Evolutionary conservation across 2,113 vertebrate genomes (phyloP), one percentile per base, ranked within the genome.

Genomic region (Sporophila hypoxantha): DNA sequence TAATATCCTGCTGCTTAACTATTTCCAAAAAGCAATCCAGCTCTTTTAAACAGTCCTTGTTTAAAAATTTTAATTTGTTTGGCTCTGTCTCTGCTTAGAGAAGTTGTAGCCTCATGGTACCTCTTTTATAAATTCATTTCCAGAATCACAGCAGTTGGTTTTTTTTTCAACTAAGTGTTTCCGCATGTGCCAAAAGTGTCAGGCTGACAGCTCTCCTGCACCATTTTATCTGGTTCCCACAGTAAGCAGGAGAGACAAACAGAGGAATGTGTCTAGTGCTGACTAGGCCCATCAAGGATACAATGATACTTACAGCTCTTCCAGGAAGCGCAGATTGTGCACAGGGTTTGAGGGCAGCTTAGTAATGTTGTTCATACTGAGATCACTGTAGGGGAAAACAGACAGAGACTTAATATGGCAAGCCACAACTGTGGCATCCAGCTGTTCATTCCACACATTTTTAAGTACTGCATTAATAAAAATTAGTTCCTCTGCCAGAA

Each of bases 281-380:
- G 95, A 89, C 89, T 80, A 68, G 96, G 91, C 47, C 74, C 93
- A 60, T 77, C 85, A 81, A 68, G 82, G 62, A 93, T 69, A 86
- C 71, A 81, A 91, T 32, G 89, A 82, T 96, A 99, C 98, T 98
- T 96, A 99, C 98, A 99, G 94, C 95, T 99, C 98, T 96, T 99
- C 98, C 85, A 99, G 97, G 96, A 99, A 98, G 95, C 98, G 98
- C 59, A 99, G 98, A 67, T 96, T 97, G 94, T 96, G 96, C 89
- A 98, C 96, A 32, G 96, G 96, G 74, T 96, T 97, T 34, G 93
- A 95, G 91, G 98, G 92, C 92, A 99, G 93, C 92, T 96, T 96
- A 60, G 98, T 98, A 89, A 99, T 97, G 96, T 99, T 99, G 97
- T 99, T 99, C 98, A 99, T 99, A 89, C 98, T 99, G 96, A 99